phyloP scores from a whole-genome alignment of 2,113 vertebrate genomes.

The Brachionichthys hirsutus region DNA sequence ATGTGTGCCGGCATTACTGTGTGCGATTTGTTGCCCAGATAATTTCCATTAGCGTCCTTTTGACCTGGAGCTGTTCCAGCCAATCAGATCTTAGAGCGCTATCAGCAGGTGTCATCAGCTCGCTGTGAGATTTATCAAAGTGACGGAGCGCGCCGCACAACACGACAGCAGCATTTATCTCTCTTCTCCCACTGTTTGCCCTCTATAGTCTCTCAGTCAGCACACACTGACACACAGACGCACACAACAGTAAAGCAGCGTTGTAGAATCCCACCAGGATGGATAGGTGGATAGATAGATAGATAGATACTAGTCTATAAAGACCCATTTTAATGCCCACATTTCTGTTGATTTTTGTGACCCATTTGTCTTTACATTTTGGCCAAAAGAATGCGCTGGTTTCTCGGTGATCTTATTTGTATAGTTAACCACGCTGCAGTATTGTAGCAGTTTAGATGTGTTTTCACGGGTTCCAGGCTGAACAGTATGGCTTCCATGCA shows the following conservation, averaged over 20 bases:
- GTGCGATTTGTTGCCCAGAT: slow-evolving; percentile 68
- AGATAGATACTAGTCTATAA: too few species aligned
- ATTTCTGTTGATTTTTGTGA: too few species aligned
- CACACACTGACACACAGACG: slow-evolving; percentile 9
- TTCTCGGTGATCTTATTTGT: too few species aligned
- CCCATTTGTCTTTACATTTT: too few species aligned
- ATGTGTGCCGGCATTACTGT: slow-evolving; percentile 20
- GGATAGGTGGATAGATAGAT: too few species aligned
- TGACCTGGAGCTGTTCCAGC: slow-evolving; percentile 70
- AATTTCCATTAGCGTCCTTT: slow-evolving; percentile 70
- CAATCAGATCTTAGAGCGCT: slow-evolving; percentile 69
- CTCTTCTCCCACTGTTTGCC: slow-evolving; percentile 27
- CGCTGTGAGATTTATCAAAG: slow-evolving; percentile 74
- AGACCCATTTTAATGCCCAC: too few species aligned
- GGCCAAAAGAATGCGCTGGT: too few species aligned
- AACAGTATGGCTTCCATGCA: too few species aligned
- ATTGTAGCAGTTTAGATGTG: too few species aligned
- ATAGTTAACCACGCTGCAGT: too few species aligned
- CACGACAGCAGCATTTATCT: slow-evolving; percentile 74
- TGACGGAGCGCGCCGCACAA: slow-evolving; percentile 65
- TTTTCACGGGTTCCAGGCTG: too few species aligned
- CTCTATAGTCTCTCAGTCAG: slow-evolving; percentile 16
- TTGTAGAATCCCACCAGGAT: too few species aligned
- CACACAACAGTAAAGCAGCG: neutral
- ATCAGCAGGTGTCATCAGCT: slow-evolving; percentile 76